These are phyloP conservation scores for Eurystomus glaucurus DNA, from an alignment of 2,797 vertebrate genomes.

Conservation along the genomic window DNA sequence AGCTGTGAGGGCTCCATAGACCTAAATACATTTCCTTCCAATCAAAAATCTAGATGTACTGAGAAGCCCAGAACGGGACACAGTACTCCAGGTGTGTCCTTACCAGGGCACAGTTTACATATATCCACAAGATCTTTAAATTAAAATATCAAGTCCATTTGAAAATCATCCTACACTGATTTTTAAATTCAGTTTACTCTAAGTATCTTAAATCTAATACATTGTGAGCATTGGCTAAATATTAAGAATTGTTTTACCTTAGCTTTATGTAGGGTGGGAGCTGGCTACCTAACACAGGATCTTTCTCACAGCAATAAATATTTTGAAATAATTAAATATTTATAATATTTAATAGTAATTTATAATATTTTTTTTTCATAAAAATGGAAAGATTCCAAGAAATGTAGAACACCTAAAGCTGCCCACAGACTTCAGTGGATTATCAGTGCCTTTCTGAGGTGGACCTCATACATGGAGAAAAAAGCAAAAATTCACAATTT, in stretches of 20 bases:
- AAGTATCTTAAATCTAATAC: not conserved
- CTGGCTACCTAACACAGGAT: not conserved
- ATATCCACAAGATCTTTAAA: not conserved
- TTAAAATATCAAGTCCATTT: not conserved
- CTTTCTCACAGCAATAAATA: not conserved
- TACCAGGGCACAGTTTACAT: not conserved
- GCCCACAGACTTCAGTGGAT: not conserved
- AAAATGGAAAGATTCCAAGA: not conserved
- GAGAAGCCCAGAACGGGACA: not conserved
- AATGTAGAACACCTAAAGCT: not conserved
- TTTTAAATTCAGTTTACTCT: not conserved
- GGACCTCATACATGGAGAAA: not conserved
- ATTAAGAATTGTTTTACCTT: not conserved
- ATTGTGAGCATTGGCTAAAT: not conserved
- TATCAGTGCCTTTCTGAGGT: not conserved
- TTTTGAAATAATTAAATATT: not conserved
- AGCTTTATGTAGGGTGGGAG: not conserved
- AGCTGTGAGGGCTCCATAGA: not conserved
- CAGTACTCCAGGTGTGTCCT: not conserved
- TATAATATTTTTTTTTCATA: not conserved
- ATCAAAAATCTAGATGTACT: not conserved
- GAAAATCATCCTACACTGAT: accelerated
- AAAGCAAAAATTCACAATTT: not conserved
- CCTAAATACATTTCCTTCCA: not conserved
- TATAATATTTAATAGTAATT: too few species aligned